phyloP scores from a whole-genome alignment of 2,113 vertebrate genomes.

The Amphilophus citrinellus region DNA sequence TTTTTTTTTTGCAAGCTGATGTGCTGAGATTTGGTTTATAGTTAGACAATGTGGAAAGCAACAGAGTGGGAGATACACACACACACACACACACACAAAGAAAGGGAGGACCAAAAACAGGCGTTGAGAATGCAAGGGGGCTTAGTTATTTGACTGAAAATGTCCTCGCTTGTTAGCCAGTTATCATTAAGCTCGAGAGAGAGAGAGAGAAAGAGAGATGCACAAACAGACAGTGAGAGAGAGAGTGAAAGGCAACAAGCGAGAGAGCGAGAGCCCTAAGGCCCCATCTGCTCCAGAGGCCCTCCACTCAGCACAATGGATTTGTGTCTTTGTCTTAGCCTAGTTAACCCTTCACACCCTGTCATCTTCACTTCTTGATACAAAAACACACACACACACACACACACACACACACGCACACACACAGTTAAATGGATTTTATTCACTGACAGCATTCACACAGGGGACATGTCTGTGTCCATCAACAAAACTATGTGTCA shows the following conservation, averaged over 20 bases:
- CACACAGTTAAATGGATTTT: constrained; percentile 26
- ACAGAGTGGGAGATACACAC: background rate
- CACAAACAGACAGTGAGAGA: background rate
- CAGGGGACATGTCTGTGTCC: constrained; percentile 22
- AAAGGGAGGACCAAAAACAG: background rate
- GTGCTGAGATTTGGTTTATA: constrained; percentile 7
- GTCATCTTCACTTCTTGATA: constrained; percentile 60
- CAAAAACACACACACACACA: constrained; percentile 28
- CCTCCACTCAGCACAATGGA: constrained; percentile 74
- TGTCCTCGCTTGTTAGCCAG: constrained; percentile 16
- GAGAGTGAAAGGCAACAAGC: background rate
- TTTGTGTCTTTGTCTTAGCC: constrained; percentile 79
- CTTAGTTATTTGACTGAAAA: constrained; percentile 42
- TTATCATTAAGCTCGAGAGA: constrained; percentile 10
- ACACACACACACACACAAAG: background rate
- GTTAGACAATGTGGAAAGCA: background rate
- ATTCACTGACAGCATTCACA: constrained; percentile 44
- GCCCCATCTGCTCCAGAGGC: constrained; percentile 72
- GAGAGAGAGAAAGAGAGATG: background rate
- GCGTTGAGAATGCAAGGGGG: background rate
- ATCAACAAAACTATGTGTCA: constrained; percentile 30
- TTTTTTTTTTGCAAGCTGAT: background rate
- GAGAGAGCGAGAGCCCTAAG: constrained; percentile 47
- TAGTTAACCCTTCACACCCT: constrained; percentile 78
- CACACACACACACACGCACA: background rate